These are phyloP conservation scores for Cyclopterus lumpus DNA, from an alignment of 2,797 vertebrate genomes.

Conservation along the genomic window DNA sequence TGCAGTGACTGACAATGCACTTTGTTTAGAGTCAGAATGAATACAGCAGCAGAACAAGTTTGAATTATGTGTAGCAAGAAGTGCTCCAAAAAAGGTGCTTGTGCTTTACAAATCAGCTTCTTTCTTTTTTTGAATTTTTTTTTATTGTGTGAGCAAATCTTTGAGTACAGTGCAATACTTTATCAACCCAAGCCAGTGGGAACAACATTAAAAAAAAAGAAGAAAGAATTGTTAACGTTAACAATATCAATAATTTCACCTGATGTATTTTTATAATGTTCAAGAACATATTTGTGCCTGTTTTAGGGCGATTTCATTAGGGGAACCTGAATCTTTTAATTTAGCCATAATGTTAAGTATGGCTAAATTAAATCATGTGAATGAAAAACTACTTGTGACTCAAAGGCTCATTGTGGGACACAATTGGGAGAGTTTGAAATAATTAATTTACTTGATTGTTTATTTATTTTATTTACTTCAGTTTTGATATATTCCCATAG, in stretches of 20 bases:
- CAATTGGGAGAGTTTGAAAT: slow-evolving; percentile 20
- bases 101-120: background rate
- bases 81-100: background rate
- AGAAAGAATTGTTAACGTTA: background rate
- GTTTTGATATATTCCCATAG: background rate
- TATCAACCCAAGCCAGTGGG: background rate
- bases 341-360: slow-evolving; percentile 47
- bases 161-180: background rate
- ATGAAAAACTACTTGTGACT: slow-evolving; percentile 7
- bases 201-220: background rate
- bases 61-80: background rate
- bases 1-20: background rate
- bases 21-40: slow-evolving; percentile 1
- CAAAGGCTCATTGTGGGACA: slow-evolving; percentile 6
- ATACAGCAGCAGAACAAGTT: background rate
- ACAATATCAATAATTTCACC: background rate
- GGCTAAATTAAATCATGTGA: slow-evolving; percentile 33
- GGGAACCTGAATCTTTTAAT: slow-evolving; percentile 28
- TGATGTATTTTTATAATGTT: background rate
- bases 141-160: background rate
- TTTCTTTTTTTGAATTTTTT: background rate
- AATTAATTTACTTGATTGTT: slow-evolving; percentile 23
- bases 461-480: background rate
- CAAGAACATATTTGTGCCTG: background rate
- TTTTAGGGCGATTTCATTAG: slow-evolving; percentile 22